phyloP scores from a whole-genome alignment of 2,113 vertebrate genomes.

The Osmerus eperlanus region DNA sequence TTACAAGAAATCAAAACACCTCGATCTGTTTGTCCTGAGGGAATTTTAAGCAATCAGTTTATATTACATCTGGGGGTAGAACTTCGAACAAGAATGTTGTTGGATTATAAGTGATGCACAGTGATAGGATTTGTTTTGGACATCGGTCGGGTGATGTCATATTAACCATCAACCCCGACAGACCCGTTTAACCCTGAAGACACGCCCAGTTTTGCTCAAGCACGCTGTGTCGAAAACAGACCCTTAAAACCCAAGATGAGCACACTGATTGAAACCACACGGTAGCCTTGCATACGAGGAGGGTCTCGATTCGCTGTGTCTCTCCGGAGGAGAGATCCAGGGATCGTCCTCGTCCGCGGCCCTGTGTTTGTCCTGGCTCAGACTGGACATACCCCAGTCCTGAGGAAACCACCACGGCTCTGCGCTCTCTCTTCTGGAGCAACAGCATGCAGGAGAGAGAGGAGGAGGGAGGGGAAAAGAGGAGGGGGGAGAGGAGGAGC shows the following conservation, averaged over 20 bases:
- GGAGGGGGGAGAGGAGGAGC: not conserved
- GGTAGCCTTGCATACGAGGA: slow-evolving; percentile 38
- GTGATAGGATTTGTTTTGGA: slow-evolving; percentile 27
- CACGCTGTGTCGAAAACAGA: not conserved
- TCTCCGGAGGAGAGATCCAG: slow-evolving; percentile 40
- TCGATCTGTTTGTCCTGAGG: not conserved
- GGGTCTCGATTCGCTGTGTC: slow-evolving; percentile 32
- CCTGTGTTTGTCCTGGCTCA: slow-evolving; percentile 64
- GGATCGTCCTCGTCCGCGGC: slow-evolving; percentile 37
- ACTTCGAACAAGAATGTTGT: not conserved
- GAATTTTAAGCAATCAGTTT: slow-evolving; percentile 7
- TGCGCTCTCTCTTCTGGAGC: slow-evolving; percentile 30
- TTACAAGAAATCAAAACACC: no score
- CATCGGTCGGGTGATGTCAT: no score
- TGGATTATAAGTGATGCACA: not conserved
- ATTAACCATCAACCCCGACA: no score
- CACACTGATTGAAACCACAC: slow-evolving; percentile 14
- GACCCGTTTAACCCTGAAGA: no score
- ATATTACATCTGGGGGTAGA: not conserved
- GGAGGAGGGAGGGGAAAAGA: not conserved
- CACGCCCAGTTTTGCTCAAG: not conserved
- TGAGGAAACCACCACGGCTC: slow-evolving; percentile 54
- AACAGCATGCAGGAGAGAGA: slow-evolving; percentile 23
- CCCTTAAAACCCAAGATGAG: not conserved
- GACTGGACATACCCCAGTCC: slow-evolving; percentile 52